phyloP scores from a whole-genome alignment of 2,113 vertebrate genomes.

The Triplophysa tibetana region DNA sequence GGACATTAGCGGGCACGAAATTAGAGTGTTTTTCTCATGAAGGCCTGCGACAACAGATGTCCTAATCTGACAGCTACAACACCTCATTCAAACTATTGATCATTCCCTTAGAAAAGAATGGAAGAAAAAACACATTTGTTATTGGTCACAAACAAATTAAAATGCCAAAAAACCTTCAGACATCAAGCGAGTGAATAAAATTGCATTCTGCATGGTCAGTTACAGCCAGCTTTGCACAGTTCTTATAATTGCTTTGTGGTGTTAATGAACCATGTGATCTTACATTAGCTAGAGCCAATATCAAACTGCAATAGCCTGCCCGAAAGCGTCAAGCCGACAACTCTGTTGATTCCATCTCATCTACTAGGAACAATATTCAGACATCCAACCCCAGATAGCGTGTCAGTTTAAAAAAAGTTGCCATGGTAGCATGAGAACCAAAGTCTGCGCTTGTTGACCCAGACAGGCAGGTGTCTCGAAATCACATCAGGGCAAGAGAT shows the following conservation, averaged over 20 bases:
- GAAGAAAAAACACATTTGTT: conserved; percentile 16
- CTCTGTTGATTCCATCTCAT: conserved; percentile 28
- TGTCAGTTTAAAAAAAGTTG: conserved; percentile 6
- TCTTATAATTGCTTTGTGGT: conserved; percentile 34
- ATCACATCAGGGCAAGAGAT: conserved; percentile 38
- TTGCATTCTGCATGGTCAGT: conserved; percentile 12
- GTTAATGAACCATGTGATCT: conserved; percentile 39
- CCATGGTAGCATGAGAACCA: conserved; percentile 8
- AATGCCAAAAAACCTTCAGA: not conserved
- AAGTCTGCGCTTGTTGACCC: conserved; percentile 43
- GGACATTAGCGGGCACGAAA: conserved; percentile 38
- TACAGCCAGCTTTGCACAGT: not conserved
- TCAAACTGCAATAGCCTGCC: conserved; percentile 33
- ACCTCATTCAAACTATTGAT: conserved; percentile 24
- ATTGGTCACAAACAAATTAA: conserved; percentile 32
- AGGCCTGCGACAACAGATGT: conserved; percentile 31
- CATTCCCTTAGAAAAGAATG: conserved; percentile 21
- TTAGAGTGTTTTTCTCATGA: conserved; percentile 33
- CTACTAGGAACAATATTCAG: conserved; percentile 29
- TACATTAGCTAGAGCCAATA: conserved; percentile 33
- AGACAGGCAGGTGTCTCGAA: conserved; percentile 42
- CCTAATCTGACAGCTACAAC: conserved; percentile 42
- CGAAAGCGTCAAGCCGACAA: conserved; percentile 20
- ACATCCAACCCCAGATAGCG: not conserved
- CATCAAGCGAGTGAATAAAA: conserved; percentile 20